Evolutionary conservation across 2,888 invertebrate genomes (phyloP), one percentile per base, ranked within the genome.

Genomic region (Drosophila monieri): DNA sequence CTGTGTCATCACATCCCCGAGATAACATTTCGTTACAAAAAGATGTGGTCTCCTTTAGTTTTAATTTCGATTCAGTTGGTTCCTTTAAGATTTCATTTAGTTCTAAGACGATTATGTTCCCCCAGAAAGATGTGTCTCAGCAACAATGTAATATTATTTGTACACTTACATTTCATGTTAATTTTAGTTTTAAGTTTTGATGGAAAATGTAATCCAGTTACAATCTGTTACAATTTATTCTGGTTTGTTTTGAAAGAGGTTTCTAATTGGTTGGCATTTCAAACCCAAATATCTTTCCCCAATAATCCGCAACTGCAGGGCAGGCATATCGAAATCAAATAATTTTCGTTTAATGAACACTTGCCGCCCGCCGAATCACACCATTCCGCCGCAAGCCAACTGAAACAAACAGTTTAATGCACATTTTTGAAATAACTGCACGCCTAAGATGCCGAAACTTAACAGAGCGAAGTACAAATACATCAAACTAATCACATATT

Each of bases 381-480:
- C 12, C 3, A 35, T 5, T 35, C 6, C 35, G 35, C 12, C 4
- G n/a, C 6, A 2, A 6, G n/a, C 15, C 39, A 9, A 18, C 9
- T 6, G 9, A 41, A 41, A 9, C 15, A 41, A 41, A 18, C 39
- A 41, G 39, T 18, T 41, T 41, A 1, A 18, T 41, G 39, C 15
- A 18, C 9, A 41, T 41, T 41, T 41, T 3, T 4, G 39, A 18
- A 15, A 41, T 41, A 41, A 41, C 39, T 41, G 39, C 39, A 41
- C 39, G 39, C 15, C 39, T 10, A 41, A 18, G 15, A 18, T 41
- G 15, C 18, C 15, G 18, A 41, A 41, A 41, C 8, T 41, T 18
- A 41, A 41, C 18, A 15, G 18, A 41, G 39, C 39, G 9, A 41
- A 18, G 39, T 41, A 41, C 4, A 41, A 35, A 35, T n/a, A n/a